These are phyloP conservation scores for Allacma fusca DNA, from an alignment of 2,888 invertebrate species.

Conservation along the genomic window DNA sequence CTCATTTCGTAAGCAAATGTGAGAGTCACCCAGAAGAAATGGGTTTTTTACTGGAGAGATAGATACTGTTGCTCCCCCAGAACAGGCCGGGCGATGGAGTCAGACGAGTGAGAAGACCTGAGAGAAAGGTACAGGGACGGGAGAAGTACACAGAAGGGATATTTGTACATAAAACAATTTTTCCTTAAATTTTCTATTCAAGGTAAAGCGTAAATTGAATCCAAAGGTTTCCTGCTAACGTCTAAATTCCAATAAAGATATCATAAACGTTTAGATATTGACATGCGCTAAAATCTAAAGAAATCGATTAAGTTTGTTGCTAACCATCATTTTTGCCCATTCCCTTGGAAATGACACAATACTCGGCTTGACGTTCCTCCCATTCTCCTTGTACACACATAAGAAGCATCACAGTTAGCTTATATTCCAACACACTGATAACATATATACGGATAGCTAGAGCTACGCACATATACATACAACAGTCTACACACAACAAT, in stretches of 20 bases:
- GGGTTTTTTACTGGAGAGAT: no score
- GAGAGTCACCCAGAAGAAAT: no score
- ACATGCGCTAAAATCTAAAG: conserved; percentile 36
- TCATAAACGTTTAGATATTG: conserved; percentile 32
- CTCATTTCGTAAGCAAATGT: no score
- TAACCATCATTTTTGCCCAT: conserved; percentile 41
- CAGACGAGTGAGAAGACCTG: no score
- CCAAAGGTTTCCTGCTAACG: conserved; percentile 26
- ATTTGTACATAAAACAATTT: no score
- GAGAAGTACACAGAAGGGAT: no score
- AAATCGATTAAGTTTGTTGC: conserved; percentile 43
- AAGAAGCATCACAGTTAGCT: conserved; percentile 12
- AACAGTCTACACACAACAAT: no score
- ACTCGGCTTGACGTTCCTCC: conserved; percentile 19
- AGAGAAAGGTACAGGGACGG: no score
- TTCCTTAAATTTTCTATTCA: neutral
- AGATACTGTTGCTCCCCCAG: no score
- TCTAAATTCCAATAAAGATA: conserved; percentile 27
- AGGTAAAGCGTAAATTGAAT: conserved; percentile 27
- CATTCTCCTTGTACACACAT: conserved; percentile 3
- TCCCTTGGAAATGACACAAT: conserved; percentile 42
- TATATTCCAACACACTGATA: conserved; percentile 2
- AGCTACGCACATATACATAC: neutral
- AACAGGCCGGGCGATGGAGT: no score
- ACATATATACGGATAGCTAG: neutral